phyloP scores from a whole-genome alignment of 2,113 vertebrate species.

The Passer domesticus region DNA sequence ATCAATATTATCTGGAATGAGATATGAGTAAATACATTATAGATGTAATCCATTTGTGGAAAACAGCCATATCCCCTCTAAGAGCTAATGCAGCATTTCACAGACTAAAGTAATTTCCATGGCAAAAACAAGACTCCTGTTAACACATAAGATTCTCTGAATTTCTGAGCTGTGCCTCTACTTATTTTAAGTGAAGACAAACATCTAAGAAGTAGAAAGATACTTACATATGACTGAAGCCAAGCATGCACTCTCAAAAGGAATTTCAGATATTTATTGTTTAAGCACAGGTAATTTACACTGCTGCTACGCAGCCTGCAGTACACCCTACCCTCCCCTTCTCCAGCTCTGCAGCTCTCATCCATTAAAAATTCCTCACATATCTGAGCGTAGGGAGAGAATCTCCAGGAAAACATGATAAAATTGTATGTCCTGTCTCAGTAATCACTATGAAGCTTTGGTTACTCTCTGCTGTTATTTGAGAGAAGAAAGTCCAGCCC shows the following conservation, averaged over 20 bases:
- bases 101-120: not conserved
- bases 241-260: slow-evolving; percentile 25
- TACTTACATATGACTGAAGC: not conserved
- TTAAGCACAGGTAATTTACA: slow-evolving; percentile 9
- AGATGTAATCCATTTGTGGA: slow-evolving; percentile 4
- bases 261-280: slow-evolving; percentile 50
- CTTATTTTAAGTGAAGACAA: slow-evolving; percentile 20
- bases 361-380: not conserved
- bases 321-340: not conserved
- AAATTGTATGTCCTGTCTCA: not conserved
- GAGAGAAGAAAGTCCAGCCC: not conserved
- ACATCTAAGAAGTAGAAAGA: slow-evolving; percentile 1
- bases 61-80: not conserved
- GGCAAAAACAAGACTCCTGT: not conserved
- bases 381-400: not conserved
- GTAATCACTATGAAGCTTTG: not conserved
- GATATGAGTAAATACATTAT: slow-evolving; percentile 14
- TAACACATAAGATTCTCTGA: not conserved
- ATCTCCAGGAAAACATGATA: not conserved
- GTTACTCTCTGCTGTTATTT: not conserved
- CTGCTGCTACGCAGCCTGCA: not conserved
- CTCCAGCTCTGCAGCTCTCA: not conserved
- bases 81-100: not conserved
- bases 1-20: not conserved
- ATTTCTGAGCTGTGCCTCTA: slow-evolving; percentile 11